A percentile compares a stretch with the other conserved stretches of the same genome.
Conservation (phyloP, 1,140 invertebrate genomes). For the Lucilia sericata region DNA sequence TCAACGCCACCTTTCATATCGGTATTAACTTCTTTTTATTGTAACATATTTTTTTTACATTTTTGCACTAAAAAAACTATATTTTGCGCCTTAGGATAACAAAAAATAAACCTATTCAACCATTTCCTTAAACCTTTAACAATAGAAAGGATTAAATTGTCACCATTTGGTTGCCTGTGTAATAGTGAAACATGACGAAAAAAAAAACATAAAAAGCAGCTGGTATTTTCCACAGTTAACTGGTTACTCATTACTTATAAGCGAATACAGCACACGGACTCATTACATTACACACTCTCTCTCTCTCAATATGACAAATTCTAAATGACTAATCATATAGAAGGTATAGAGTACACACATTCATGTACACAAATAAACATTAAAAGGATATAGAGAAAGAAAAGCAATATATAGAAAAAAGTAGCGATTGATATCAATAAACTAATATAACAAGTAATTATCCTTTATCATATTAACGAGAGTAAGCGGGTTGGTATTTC, state of each 20-base stretch:
- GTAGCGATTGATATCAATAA: background rate
- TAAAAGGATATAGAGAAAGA: no score
- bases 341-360: background rate
- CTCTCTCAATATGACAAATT: background rate
- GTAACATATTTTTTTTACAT: background rate
- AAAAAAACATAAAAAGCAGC: background rate
- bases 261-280: background rate
- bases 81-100: background rate
- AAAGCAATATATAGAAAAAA: no score
- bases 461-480: background rate
- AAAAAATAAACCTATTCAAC: background rate
- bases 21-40: background rate
- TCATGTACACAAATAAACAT: no score
- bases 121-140: background rate
- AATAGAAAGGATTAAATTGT: slow-evolving; percentile 1
- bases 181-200: background rate
- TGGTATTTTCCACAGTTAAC: background rate
- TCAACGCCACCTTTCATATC: background rate
- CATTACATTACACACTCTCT: no score
- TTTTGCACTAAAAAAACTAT: background rate
- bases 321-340: background rate
- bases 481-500: background rate
- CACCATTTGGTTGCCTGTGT: background rate
- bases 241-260: background rate
- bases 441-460: background rate